These are phyloP conservation scores for Syncerus caffer DNA, from an alignment of 2,797 vertebrate species.

Conservation along the genomic window DNA sequence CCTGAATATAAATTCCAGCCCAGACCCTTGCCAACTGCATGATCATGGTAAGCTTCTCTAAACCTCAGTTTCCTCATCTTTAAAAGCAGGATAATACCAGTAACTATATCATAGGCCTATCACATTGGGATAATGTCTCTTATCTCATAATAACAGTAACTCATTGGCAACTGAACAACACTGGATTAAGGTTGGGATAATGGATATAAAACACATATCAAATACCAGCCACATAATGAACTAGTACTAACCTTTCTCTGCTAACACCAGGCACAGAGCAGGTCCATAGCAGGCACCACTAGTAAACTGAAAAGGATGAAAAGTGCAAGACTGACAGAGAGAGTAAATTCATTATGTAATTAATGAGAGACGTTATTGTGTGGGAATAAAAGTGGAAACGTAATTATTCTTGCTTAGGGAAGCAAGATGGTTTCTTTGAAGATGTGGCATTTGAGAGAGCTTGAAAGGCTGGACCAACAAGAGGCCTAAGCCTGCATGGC, in stretches of 20 bases:
- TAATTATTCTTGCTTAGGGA: not conserved
- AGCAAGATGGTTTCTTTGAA: not conserved
- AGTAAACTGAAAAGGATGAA: not conserved
- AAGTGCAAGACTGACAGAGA: not conserved
- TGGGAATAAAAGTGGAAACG: not conserved
- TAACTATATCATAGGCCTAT: not conserved
- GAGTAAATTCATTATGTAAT: not conserved
- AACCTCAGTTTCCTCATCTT: not conserved
- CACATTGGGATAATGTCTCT: not conserved
- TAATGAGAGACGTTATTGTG: not conserved
- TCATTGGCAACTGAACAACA: not conserved
- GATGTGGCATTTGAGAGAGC: not conserved
- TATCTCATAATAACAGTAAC: not conserved
- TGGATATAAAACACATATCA: not conserved
- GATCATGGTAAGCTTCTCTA: not conserved
- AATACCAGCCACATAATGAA: not conserved
- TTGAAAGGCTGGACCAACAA: not conserved
- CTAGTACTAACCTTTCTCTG: not conserved
- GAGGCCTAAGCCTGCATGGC: not conserved
- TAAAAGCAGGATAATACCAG: not conserved
- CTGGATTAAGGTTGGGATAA: not conserved
- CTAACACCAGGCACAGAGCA: not conserved
- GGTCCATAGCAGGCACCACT: not conserved
- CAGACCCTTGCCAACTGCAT: not conserved
- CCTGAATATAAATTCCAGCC: not conserved